These are phyloP conservation scores for Archivesica marissinica DNA, from an alignment of 1,140 invertebrate species.

Conservation along the genomic window DNA sequence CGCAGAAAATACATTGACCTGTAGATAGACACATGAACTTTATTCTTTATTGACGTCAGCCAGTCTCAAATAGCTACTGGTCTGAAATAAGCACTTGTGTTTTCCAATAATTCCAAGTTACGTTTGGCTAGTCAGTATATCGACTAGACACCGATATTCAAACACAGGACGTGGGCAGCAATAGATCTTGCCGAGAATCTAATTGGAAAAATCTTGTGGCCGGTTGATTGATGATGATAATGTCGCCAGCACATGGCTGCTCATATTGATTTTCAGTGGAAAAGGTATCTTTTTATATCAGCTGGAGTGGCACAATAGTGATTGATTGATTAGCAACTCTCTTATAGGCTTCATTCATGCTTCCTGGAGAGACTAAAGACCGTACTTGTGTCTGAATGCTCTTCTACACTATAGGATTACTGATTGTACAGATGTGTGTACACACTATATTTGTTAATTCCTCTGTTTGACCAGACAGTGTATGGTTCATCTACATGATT, in stretches of 20 bases:
- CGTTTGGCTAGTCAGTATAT: constrained; percentile 29
- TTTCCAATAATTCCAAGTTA: constrained; percentile 19
- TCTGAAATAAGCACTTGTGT: constrained; percentile 12
- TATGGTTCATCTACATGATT: too few relatives aligned
- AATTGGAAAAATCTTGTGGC: constrained; percentile 20
- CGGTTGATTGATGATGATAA: constrained; percentile 9
- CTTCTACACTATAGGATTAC: too few relatives aligned
- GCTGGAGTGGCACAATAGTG: neutral
- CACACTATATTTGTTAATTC: too few relatives aligned
- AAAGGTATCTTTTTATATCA: constrained; percentile 6
- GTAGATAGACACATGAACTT: constrained; percentile 3
- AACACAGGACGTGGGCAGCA: neutral
- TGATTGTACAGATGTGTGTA: too few relatives aligned
- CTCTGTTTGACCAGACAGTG: too few relatives aligned
- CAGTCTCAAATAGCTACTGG: neutral
- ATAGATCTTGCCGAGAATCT: constrained; percentile 12
- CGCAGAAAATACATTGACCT: neutral
- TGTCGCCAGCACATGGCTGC: constrained; percentile 24
- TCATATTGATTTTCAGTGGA: neutral
- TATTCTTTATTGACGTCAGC: constrained; percentile 10
- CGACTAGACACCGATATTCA: neutral
- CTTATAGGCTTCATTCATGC: constrained; percentile 11
- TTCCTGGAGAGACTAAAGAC: neutral
- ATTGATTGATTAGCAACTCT: neutral
- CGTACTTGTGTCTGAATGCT: too few relatives aligned